Evolutionary conservation across 2,888 invertebrate species (phyloP).

Genomic region (Acronicta aceris): DNA sequence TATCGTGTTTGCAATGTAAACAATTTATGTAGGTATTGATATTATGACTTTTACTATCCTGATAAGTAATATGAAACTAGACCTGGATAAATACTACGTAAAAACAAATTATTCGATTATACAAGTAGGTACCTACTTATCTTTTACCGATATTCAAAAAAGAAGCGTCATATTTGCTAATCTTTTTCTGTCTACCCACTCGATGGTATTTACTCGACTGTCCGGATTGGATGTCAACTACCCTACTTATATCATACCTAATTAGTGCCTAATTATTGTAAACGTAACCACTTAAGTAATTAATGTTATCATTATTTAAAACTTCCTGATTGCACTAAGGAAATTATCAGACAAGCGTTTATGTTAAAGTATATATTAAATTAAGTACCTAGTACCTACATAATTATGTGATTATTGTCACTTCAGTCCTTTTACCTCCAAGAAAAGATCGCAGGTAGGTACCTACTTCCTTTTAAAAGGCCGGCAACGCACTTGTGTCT

Average conservation of each 20-base stretch:
- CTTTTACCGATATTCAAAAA: background rate
- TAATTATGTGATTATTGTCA: no score
- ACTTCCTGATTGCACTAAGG: conserved; percentile 16
- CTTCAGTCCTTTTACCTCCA: no score
- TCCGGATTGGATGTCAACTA: conserved; percentile 8
- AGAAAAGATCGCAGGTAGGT: no score
- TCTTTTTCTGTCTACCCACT: background rate
- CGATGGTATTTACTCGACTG: background rate
- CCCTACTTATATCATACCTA: conserved; percentile 10
- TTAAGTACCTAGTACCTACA: no score
- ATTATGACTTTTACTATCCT: conserved; percentile 19
- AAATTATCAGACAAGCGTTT: background rate
- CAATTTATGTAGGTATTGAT: conserved; percentile 9
- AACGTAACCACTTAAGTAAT: no score
- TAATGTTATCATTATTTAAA: background rate
- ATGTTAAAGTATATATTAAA: background rate
- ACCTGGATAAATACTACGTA: no score
- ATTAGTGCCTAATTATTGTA: background rate
- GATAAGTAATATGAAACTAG: conserved; percentile 1
- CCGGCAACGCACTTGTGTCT: no score
- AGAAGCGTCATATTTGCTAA: background rate
- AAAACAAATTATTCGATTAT: no score
- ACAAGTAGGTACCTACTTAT: no score
- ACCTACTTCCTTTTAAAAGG: no score
- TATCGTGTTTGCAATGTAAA: conserved; percentile 27